phyloP scores from a whole-genome alignment of 2,797 vertebrate genomes.

The Onychomys torridus region DNA sequence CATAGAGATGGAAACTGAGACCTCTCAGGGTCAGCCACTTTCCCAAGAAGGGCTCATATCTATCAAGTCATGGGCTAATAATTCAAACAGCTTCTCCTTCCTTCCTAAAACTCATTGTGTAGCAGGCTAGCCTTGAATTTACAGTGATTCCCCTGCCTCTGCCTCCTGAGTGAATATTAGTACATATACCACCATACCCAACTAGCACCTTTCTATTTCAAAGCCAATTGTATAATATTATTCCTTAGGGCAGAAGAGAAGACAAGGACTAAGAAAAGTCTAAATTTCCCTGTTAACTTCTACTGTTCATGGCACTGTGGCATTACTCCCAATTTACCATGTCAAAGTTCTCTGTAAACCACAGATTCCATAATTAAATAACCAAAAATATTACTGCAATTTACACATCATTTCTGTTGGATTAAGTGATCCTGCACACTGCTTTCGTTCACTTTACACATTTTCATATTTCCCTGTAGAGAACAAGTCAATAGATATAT shows the following conservation, averaged over 20 bases:
- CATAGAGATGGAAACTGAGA: conserved; percentile 23
- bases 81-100: not conserved
- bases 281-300: conserved; percentile 19
- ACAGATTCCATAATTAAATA: conserved; percentile 40
- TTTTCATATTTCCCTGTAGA: not conserved
- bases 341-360: not conserved
- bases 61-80: not conserved
- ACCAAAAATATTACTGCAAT: not conserved
- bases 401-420: not conserved
- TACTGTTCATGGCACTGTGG: not conserved
- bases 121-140: not conserved
- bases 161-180: not conserved
- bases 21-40: not conserved
- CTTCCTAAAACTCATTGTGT: not conserved
- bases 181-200: too few species aligned
- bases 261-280: not conserved
- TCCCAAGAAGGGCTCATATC: not conserved
- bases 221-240: not conserved
- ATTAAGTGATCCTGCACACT: not conserved
- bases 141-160: not conserved
- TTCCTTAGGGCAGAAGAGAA: not conserved
- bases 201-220: not conserved
- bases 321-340: conserved; percentile 6
- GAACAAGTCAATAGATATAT: not conserved
- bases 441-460: conserved; percentile 23